A percentile compares a stretch with the other conserved stretches of the same genome.
Conservation (phyloP, 2,888 invertebrate species). For the Hedychridium roseum region DNA sequence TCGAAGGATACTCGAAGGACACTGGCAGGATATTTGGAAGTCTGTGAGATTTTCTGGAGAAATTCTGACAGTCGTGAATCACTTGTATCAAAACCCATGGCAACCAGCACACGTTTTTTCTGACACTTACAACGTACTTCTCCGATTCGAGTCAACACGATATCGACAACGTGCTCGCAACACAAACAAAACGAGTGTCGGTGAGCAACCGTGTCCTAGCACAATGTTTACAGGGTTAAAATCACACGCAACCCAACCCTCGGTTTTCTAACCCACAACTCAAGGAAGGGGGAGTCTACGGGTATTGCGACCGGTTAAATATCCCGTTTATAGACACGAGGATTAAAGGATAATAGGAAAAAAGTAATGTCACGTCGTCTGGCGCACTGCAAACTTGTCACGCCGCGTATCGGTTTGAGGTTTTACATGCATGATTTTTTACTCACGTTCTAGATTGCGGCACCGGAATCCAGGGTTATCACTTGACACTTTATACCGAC, state of each 20-base stretch:
- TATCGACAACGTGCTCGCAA: conserved; percentile 25
- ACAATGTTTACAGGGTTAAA: conserved; percentile 25
- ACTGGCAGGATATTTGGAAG: no score
- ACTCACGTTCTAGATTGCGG: conserved; percentile 39
- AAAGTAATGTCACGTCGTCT: conserved; percentile 7
- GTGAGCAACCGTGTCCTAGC: conserved; percentile 14
- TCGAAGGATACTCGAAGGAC: no score
- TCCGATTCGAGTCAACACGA: no score
- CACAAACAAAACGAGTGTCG: conserved; percentile 20
- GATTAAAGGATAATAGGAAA: conserved; percentile 4
- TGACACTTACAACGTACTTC: no score
- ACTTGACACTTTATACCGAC: conserved; percentile 4
- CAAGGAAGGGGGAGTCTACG: neutral
- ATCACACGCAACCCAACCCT: conserved; percentile 31
- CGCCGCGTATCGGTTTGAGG: conserved; percentile 8
- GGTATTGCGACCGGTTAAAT: conserved; percentile 15
- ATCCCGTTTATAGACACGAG: neutral
- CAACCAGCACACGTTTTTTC: no score
- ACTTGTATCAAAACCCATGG: no score
- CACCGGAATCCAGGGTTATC: conserved; percentile 24
- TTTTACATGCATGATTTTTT: conserved; percentile 21
- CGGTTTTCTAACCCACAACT: conserved; percentile 14
- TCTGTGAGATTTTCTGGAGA: no score
- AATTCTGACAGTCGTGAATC: no score
- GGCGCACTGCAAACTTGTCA: conserved; percentile 15